These are phyloP conservation scores for Nixonia krombeini DNA, from an alignment of 1,140 invertebrate genomes.

Conservation along the genomic window DNA sequence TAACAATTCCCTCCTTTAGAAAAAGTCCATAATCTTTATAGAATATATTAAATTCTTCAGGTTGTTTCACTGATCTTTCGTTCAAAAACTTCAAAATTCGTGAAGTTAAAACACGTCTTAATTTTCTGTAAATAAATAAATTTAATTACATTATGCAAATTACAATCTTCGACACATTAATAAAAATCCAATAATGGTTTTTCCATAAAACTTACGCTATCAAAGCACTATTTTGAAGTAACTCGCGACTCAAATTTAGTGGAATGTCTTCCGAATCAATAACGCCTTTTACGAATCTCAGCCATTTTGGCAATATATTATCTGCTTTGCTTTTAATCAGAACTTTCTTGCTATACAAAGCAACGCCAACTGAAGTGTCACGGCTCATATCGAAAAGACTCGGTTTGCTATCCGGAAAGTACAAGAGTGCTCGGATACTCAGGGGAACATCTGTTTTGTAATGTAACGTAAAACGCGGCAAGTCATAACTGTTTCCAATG, in stretches of 20 bases:
- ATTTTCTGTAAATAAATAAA: constrained; percentile 76
- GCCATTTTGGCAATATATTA: constrained; percentile 93
- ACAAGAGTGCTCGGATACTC: constrained; percentile 91
- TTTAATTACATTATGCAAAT: constrained; percentile 12
- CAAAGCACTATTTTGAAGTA: constrained; percentile 93
- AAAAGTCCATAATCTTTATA: constrained; percentile 94
- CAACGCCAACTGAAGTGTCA: constrained; percentile 85
- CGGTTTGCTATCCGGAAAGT: constrained; percentile 92
- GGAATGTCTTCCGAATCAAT: constrained; percentile 99
- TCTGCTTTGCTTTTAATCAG: constrained; percentile 93
- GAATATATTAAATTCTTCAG: constrained; percentile 86
- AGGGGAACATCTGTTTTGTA: constrained; percentile 92
- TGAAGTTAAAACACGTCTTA: constrained; percentile 87
- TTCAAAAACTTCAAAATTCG: constrained; percentile 88
- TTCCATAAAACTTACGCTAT: constrained; percentile 78
- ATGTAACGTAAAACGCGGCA: constrained; percentile 87
- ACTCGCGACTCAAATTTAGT: constrained; percentile 94
- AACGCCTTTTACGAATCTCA: constrained; percentile 95
- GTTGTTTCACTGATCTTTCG: constrained; percentile 88
- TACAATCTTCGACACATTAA: too few species aligned
- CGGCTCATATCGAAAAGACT: constrained; percentile 91
- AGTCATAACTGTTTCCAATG: constrained; percentile 87
- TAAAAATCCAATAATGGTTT: too few species aligned
- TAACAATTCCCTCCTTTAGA: constrained; percentile 95
- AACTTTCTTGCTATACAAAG: constrained; percentile 91